A percentile compares a stretch with the other conserved stretches of the same genome.
Evolutionary conservation across 2,888 invertebrate species (phyloP).

Genomic region (Eumerus sabulonum): DNA sequence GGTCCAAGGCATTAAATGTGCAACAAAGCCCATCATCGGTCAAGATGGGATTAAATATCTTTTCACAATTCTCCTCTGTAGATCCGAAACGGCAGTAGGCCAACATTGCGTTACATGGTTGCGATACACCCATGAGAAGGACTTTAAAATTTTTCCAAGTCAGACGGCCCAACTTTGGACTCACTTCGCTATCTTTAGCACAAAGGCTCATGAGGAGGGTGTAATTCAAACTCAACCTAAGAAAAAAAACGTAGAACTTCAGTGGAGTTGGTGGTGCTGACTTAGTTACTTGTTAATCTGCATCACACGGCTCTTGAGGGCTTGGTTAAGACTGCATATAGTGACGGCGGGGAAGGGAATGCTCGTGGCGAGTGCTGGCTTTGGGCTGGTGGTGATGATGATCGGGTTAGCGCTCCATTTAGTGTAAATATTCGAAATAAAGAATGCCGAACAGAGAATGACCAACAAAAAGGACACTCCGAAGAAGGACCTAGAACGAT

Average conservation of each 20-base stretch:
- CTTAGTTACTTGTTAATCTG: constrained; percentile 78
- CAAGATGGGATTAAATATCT: constrained; percentile 86
- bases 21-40: constrained; percentile 93
- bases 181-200: constrained; percentile 72
- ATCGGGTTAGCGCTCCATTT: constrained; percentile 88
- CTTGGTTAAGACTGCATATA: constrained; percentile 91
- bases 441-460: constrained; percentile 84
- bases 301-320: constrained; percentile 84
- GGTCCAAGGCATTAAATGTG: constrained; percentile 89
- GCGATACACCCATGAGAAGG: constrained; percentile 80
- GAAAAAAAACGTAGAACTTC: neutral
- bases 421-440: constrained; percentile 85
- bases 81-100: constrained; percentile 85
- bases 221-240: constrained; percentile 73
- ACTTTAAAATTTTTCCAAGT: constrained; percentile 76
- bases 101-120: constrained; percentile 88
- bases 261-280: no score
- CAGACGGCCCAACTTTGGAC: constrained; percentile 71
- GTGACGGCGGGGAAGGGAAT: constrained; percentile 92
- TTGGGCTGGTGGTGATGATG: constrained; percentile 88
- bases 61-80: constrained; percentile 82
- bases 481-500: constrained; percentile 85
- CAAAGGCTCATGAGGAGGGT: constrained; percentile 75
- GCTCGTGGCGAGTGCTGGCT: constrained; percentile 83
- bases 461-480: constrained; percentile 85